These are phyloP conservation scores for Heliocidaris erythrogramma DNA, from an alignment of 35 echinoderm and acorn worm genomes.

Conservation along the genomic window DNA sequence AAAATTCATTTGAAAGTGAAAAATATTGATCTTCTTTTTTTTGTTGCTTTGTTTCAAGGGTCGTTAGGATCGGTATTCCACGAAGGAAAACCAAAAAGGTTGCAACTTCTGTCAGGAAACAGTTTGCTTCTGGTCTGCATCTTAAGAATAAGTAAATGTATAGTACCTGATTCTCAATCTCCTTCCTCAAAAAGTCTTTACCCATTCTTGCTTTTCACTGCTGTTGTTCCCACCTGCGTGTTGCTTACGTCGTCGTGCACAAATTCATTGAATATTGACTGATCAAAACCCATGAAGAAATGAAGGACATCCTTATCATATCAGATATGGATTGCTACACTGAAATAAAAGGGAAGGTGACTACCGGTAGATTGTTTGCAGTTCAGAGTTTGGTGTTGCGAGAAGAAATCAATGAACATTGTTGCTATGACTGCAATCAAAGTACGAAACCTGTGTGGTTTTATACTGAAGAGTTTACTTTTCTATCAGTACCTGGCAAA, in stretches of 20 bases:
- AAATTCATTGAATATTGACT: background rate
- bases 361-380: background rate
- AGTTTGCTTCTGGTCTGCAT: background rate
- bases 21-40: background rate
- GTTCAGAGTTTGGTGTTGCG: background rate
- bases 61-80: background rate
- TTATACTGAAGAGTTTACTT: background rate
- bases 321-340: background rate
- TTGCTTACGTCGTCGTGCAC: background rate
- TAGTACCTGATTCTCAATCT: background rate
- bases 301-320: background rate
- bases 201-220: background rate
- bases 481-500: background rate
- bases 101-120: background rate
- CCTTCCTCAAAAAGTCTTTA: background rate
- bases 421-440: background rate
- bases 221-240: background rate
- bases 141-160: background rate
- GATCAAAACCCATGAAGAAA: conserved; percentile 4
- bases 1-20: background rate
- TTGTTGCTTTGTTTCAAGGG: background rate
- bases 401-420: background rate
- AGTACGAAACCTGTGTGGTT: background rate
- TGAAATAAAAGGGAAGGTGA: background rate
- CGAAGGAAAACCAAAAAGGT: too few relatives aligned